phyloP scores from a whole-genome alignment of 2,113 vertebrate genomes.

The Rhinichthys klamathensis region DNA sequence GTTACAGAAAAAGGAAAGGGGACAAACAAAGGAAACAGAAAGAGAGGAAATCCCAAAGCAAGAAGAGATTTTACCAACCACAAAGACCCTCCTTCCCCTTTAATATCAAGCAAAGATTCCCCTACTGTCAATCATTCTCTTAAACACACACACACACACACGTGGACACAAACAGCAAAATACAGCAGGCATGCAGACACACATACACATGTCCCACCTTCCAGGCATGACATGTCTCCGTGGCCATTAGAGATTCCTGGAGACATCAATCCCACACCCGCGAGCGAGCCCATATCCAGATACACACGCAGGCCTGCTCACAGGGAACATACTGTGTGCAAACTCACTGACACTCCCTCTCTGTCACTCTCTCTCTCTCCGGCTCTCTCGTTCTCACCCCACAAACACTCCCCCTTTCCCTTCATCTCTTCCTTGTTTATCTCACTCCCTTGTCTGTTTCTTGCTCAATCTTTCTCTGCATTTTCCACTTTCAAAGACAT shows the following conservation, averaged over 20 bases:
- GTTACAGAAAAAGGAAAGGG: slow-evolving; percentile 3
- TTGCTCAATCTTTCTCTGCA: background rate
- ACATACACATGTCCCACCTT: slow-evolving; percentile 22
- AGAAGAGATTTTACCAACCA: slow-evolving; percentile 42
- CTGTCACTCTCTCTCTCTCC: slow-evolving; percentile 18
- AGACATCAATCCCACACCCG: slow-evolving; percentile 3
- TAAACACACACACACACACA: slow-evolving; percentile 36
- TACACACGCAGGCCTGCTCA: background rate
- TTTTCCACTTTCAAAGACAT: slow-evolving; percentile 6
- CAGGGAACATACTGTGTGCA: background rate
- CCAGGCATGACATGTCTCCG: background rate
- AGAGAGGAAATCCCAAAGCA: background rate
- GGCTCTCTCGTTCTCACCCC: slow-evolving; percentile 9
- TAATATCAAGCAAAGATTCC: background rate
- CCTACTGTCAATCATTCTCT: background rate
- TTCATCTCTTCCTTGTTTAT: background rate
- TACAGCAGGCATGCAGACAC: slow-evolving; percentile 14
- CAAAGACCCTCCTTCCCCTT: slow-evolving; percentile 62
- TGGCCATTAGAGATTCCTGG: slow-evolving; percentile 14
- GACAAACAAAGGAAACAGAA: background rate
- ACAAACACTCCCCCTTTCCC: slow-evolving; percentile 39
- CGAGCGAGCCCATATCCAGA: slow-evolving; percentile 18
- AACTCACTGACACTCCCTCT: slow-evolving; percentile 5
- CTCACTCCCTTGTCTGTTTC: background rate
- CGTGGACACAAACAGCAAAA: slow-evolving; percentile 42